These are phyloP conservation scores for Sesamia inferens DNA, from an alignment of 2,888 invertebrate species.

Conservation along the genomic window DNA sequence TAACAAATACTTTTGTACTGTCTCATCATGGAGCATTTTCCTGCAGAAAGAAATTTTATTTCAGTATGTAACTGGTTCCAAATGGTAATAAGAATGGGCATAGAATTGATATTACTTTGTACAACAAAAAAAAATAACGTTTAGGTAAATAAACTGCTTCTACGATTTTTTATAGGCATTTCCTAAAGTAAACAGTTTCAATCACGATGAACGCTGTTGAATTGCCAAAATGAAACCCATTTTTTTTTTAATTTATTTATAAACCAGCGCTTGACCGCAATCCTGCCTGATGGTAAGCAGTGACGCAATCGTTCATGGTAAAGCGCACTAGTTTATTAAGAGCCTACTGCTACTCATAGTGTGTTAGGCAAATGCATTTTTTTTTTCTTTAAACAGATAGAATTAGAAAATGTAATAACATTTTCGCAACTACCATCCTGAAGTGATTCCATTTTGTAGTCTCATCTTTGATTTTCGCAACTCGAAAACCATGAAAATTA, in stretches of 20 bases:
- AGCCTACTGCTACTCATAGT: no score
- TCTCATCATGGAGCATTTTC: constrained; percentile 20
- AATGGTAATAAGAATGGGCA: neutral
- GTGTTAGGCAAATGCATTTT: no score
- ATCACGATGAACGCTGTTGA: no score
- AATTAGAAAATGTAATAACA: neutral
- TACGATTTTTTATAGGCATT: neutral
- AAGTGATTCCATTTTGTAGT: neutral
- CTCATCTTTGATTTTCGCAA: neutral
- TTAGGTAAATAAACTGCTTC: neutral
- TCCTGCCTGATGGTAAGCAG: no score
- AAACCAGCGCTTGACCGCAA: no score
- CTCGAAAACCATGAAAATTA: neutral
- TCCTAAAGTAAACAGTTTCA: neutral
- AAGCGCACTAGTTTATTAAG: no score
- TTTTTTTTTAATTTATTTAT: no score
- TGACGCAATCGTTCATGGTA: no score
- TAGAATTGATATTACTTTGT: constrained; percentile 1
- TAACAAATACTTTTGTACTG: constrained; percentile 28
- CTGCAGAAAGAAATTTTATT: constrained; percentile 8
- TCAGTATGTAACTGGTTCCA: neutral
- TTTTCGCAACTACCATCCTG: neutral
- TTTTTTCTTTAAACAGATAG: neutral
- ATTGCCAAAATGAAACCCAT: no score
- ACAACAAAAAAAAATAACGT: no score